phyloP scores from a whole-genome alignment of 2,797 vertebrate genomes.

The Gymnothorax reevesii region DNA sequence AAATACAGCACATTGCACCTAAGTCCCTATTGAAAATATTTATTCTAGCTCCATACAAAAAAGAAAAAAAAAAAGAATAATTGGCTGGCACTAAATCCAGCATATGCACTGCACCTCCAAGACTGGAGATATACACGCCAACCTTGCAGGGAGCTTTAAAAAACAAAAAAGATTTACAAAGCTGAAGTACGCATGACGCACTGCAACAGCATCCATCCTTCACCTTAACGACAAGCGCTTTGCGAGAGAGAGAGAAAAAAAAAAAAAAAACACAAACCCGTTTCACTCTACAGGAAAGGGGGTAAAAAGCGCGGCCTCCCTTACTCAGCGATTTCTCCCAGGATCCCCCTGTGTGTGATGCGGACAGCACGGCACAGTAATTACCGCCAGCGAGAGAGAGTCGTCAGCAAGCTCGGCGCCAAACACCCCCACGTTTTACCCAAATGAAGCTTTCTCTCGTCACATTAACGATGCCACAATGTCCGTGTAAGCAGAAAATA shows the following conservation, averaged over 20 bases:
- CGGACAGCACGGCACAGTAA: not conserved
- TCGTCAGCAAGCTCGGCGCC: not conserved
- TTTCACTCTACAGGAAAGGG: not conserved
- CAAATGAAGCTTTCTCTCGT: not conserved
- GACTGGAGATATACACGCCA: not conserved
- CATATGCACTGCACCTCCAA: not conserved
- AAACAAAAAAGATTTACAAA: not conserved
- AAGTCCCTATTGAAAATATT: not conserved
- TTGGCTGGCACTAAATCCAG: not conserved
- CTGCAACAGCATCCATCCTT: not conserved
- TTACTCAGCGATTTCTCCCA: slow-evolving; percentile 25
- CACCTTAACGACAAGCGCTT: not conserved
- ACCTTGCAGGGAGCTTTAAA: not conserved
- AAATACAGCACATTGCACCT: not conserved
- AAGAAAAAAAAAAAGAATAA: not conserved
- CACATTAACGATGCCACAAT: slow-evolving; percentile 27
- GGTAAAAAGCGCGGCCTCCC: not conserved
- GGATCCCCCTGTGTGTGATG: slow-evolving; percentile 25
- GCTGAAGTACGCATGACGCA: not conserved
- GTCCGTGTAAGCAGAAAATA: slow-evolving; percentile 23
- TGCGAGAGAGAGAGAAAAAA: not conserved
- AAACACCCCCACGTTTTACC: not conserved
- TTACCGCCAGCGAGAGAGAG: not conserved
- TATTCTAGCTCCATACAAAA: not conserved
- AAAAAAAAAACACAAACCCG: not conserved